These are phyloP conservation scores for Horisme vitalbata DNA, from an alignment of 2,888 invertebrate genomes.

Conservation along the genomic window DNA sequence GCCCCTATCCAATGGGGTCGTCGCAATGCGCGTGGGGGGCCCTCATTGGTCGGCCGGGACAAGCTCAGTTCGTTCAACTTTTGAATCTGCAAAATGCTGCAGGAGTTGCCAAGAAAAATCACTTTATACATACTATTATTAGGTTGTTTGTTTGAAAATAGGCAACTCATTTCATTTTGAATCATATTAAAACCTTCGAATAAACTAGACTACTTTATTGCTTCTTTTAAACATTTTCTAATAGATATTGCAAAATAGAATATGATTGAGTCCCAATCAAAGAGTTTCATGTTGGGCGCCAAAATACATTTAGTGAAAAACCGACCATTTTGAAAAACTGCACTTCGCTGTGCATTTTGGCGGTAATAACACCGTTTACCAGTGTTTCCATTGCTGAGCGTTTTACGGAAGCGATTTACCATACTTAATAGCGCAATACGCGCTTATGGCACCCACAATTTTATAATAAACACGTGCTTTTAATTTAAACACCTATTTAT, in stretches of 20 bases:
- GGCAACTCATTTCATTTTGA: not conserved
- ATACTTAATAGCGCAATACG: conserved; percentile 9
- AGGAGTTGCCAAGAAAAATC: conserved; percentile 48
- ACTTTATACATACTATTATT: conserved; percentile 24
- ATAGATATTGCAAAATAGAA: too few relatives aligned
- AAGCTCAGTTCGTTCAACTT: conserved; percentile 63
- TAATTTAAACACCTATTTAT: not conserved
- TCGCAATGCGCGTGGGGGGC: conserved; percentile 69
- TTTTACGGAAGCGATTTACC: conserved; percentile 15
- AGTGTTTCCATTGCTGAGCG: conserved; percentile 10
- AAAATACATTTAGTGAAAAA: not conserved
- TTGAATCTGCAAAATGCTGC: conserved; percentile 58
- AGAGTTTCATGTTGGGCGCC: conserved; percentile 6
- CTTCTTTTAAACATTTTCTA: too few relatives aligned
- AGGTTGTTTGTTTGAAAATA: conserved; percentile 7
- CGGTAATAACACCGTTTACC: conserved; percentile 19
- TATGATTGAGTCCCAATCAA: too few relatives aligned
- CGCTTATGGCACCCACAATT: conserved; percentile 8
- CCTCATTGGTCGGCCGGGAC: conserved; percentile 49
- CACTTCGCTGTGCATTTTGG: conserved; percentile 8
- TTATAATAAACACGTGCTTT: not conserved
- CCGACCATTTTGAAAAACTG: not conserved
- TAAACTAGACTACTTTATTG: too few relatives aligned
- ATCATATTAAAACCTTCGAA: too few relatives aligned
- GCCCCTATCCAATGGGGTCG: conserved; percentile 60